These are phyloP conservation scores for Balearica regulorum DNA, from an alignment of 2,797 vertebrate genomes.

Conservation along the genomic window DNA sequence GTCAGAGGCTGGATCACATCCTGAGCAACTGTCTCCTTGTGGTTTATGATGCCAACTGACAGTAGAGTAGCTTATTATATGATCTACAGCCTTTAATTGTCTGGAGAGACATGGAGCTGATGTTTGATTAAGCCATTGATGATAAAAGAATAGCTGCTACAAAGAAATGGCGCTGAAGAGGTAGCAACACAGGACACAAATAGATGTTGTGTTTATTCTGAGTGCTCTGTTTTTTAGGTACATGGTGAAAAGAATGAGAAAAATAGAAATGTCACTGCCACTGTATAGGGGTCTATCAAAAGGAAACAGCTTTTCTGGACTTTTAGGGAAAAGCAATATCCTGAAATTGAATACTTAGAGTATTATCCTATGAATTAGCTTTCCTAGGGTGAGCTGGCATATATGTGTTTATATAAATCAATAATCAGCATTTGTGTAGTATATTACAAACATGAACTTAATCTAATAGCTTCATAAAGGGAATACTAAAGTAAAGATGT, in stretches of 20 bases:
- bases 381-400: background rate
- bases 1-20: constrained; percentile 42
- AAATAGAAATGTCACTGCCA: background rate
- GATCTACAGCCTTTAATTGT: constrained; percentile 41
- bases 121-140: constrained; percentile 40
- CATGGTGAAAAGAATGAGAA: background rate
- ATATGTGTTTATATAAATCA: background rate
- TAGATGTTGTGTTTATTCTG: background rate
- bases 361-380: background rate
- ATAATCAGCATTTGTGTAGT: background rate
- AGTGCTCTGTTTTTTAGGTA: background rate
- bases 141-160: constrained; percentile 17
- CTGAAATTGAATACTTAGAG: background rate
- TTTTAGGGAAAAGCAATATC: background rate
- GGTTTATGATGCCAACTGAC: constrained; percentile 26
- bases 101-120: background rate
- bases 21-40: constrained; percentile 48
- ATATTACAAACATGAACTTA: background rate
- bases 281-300: background rate
- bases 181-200: background rate
- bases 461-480: background rate
- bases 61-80: constrained; percentile 23
- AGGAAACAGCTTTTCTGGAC: background rate
- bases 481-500: background rate
- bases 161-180: background rate